Conservation (phyloP, 2,113 vertebrate species). For the Gopherus flavomarginatus region DNA sequence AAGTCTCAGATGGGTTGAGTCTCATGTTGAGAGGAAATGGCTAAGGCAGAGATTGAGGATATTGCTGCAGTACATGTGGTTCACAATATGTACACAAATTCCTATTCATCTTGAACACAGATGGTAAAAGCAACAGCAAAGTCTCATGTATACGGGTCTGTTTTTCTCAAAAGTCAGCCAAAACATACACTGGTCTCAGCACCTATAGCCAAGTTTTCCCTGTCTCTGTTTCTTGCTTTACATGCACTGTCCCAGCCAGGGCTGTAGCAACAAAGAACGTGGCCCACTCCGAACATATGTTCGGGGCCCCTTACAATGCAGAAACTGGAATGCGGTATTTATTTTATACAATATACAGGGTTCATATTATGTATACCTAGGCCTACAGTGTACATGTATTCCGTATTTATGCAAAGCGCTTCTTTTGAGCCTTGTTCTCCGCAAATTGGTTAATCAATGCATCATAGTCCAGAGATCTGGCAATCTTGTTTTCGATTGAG, state of each 20-base stretch:
- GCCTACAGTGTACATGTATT: no score
- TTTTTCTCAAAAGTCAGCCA: background rate
- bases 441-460: no score
- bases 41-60: background rate
- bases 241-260: background rate
- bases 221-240: background rate
- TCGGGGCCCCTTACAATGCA: no score
- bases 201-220: background rate
- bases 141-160: background rate
- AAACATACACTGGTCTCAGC: background rate
- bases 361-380: no score
- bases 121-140: background rate
- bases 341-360: no score
- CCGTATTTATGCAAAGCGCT: no score
- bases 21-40: background rate
- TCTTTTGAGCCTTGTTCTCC: no score
- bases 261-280: no score
- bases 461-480: no score
- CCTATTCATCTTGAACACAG: background rate
- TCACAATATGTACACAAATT: background rate
- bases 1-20: background rate
- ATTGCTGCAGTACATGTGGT: background rate
- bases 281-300: no score
- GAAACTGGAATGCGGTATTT: no score
- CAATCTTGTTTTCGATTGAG: no score